These are phyloP conservation scores for Cephus pygmeus DNA, from an alignment of 2,888 invertebrate species.

Conservation along the genomic window DNA sequence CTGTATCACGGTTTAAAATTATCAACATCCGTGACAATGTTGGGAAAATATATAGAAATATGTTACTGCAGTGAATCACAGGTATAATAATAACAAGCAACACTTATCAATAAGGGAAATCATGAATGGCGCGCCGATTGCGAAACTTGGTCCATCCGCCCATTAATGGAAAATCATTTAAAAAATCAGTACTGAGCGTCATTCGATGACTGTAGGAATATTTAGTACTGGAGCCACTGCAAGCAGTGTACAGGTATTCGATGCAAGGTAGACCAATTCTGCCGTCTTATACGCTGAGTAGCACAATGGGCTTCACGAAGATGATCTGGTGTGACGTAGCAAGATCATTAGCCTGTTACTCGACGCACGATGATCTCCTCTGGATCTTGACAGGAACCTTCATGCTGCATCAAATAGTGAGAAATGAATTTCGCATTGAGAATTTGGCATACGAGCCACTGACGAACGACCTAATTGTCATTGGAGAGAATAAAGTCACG, in stretches of 20 bases:
- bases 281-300: conserved; percentile 30
- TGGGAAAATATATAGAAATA: conserved; percentile 32
- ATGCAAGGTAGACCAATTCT: conserved; percentile 40
- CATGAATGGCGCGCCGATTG: background rate
- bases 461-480: conserved; percentile 34
- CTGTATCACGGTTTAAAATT: conserved; percentile 42
- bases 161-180: background rate
- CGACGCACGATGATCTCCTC: conserved; percentile 34
- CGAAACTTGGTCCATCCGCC: background rate
- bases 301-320: conserved; percentile 35
- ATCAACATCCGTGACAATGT: conserved; percentile 28
- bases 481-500: conserved; percentile 31
- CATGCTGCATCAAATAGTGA: conserved; percentile 29
- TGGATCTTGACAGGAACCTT: conserved; percentile 34
- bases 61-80: conserved; percentile 39
- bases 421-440: conserved; percentile 36
- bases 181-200: background rate
- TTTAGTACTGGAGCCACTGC: conserved; percentile 31
- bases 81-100: conserved; percentile 19
- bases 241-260: conserved; percentile 37
- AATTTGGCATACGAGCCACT: conserved; percentile 31
- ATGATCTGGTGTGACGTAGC: conserved; percentile 39
- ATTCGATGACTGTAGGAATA: conserved; percentile 36
- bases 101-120: background rate
- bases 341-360: conserved; percentile 30